phyloP scores from a whole-genome alignment of 2,797 vertebrate species.

The Anguilla obscura region DNA sequence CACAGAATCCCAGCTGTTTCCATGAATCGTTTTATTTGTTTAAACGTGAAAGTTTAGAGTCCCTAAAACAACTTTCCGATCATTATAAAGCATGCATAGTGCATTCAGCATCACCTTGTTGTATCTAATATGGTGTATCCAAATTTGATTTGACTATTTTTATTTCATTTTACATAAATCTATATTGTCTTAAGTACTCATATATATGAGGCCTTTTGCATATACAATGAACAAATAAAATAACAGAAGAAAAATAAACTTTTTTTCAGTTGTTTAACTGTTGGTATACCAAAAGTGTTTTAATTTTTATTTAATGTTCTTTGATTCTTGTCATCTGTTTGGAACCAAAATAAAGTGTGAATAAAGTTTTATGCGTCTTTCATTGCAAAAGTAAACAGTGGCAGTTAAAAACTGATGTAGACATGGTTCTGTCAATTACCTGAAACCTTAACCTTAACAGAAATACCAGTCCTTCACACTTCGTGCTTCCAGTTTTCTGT shows the following conservation, averaged over 20 bases:
- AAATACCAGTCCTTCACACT: background rate
- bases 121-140: slow-evolving; percentile 47
- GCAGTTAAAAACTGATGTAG: background rate
- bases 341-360: background rate
- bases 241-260: background rate
- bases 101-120: slow-evolving; percentile 49
- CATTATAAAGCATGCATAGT: background rate
- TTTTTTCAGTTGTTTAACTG: background rate
- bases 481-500: background rate
- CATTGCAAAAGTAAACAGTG: background rate
- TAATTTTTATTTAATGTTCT: background rate
- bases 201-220: background rate
- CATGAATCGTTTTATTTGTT: slow-evolving; percentile 41
- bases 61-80: background rate
- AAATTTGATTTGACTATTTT: background rate
- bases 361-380: background rate
- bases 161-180: background rate
- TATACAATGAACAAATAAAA: background rate
- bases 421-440: background rate
- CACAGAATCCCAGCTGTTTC: slow-evolving; percentile 53
- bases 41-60: slow-evolving; percentile 16
- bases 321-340: background rate
- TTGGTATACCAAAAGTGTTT: background rate
- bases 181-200: background rate
- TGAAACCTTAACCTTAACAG: background rate